A percentile compares a stretch with the other conserved stretches of the same genome.
phyloP scores from a whole-genome alignment of 2,113 vertebrate genomes.

The Xenus cinereus region DNA sequence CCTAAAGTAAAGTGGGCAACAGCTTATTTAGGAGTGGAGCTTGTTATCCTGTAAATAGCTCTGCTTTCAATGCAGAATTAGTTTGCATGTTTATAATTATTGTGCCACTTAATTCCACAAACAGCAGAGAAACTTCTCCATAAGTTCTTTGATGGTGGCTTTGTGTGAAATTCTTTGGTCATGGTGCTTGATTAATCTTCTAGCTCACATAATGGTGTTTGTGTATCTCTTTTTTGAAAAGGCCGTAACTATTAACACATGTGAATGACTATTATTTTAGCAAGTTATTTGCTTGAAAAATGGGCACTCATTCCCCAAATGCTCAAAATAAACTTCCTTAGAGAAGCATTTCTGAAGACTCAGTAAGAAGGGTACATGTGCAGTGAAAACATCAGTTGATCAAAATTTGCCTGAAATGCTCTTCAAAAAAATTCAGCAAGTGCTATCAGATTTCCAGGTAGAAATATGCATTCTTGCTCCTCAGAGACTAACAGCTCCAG shows the following conservation, averaged over 20 bases:
- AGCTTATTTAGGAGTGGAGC: background rate
- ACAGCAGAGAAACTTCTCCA: background rate
- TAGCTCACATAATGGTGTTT: background rate
- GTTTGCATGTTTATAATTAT: background rate
- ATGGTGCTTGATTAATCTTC: background rate
- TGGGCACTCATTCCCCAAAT: background rate
- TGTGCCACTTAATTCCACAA: background rate
- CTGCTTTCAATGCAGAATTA: background rate
- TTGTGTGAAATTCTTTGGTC: background rate
- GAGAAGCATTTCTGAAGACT: background rate
- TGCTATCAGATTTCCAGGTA: background rate
- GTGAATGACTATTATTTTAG: background rate
- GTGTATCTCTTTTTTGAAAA: background rate
- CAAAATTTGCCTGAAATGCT: background rate
- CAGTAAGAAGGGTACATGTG: background rate
- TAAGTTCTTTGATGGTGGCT: background rate
- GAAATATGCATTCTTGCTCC: background rate
- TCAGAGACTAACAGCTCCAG: background rate
- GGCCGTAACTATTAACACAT: background rate
- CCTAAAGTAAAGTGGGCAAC: background rate
- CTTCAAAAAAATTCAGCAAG: background rate
- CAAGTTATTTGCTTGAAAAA: background rate
- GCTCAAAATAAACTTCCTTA: background rate
- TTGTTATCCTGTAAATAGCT: background rate
- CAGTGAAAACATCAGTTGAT: background rate